A percentile compares a stretch with the other conserved stretches of the same genome.
Evolutionary conservation across 2,113 vertebrate genomes (phyloP).

Genomic region (Sebastes schlegelii): DNA sequence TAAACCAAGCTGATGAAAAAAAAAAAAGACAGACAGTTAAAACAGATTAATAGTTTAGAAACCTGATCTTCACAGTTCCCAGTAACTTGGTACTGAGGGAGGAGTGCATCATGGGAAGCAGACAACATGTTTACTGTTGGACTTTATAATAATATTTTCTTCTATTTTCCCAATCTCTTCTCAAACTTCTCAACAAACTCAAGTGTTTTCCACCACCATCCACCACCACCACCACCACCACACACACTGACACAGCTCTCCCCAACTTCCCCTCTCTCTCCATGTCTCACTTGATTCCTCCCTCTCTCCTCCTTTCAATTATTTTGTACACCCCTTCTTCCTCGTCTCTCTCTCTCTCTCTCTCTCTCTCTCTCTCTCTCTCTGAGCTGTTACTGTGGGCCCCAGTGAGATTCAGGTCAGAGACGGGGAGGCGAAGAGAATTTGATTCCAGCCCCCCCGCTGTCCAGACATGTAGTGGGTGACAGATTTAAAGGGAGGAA

Average conservation of each 20-base stretch:
- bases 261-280: conserved; percentile 17
- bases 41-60: neutral
- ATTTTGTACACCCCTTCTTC: conserved; percentile 19
- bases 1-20: neutral
- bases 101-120: conserved; percentile 23
- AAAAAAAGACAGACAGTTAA: neutral
- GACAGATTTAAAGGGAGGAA: conserved; percentile 73
- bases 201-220: conserved; percentile 1
- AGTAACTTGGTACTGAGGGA: neutral
- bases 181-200: conserved; percentile 11
- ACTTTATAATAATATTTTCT: conserved; percentile 8
- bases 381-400: conserved; percentile 66
- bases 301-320: conserved; percentile 23
- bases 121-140: conserved; percentile 18
- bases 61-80: conserved; percentile 21
- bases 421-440: conserved; percentile 75
- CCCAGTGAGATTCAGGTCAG: conserved; percentile 81
- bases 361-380: conserved; percentile 26
- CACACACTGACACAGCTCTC: conserved; percentile 17
- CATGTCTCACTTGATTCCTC: conserved; percentile 43
- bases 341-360: neutral
- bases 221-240: neutral
- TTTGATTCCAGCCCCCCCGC: conserved; percentile 78
- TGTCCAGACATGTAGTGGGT: conserved; percentile 79
- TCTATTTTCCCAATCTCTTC: conserved; percentile 37